Conservation (phyloP, 2,888 invertebrate genomes). For the Fragum sueziense region DNA sequence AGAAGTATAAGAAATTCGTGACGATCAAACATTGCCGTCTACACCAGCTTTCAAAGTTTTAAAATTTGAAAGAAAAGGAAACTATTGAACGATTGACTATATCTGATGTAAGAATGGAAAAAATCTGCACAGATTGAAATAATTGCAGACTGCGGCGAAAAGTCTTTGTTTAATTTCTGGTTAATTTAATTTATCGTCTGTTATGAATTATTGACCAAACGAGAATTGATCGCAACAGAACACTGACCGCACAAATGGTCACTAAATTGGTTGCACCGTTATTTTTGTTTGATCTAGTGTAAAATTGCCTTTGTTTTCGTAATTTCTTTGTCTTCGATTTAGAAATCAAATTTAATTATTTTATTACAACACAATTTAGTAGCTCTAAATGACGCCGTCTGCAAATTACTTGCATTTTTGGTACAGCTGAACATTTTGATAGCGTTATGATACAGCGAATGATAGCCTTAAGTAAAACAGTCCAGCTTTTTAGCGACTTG, state of each 20-base stretch:
- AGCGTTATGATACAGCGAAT: no score
- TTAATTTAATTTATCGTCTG: neutral
- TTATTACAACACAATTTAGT: no score
- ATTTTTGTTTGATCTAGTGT: neutral
- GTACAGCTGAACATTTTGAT: no score
- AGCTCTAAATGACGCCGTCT: no score
- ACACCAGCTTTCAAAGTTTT: no score
- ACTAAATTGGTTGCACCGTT: neutral
- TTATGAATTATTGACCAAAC: slow-evolving; percentile 10
- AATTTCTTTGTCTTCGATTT: neutral
- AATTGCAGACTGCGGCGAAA: neutral
- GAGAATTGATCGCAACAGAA: neutral
- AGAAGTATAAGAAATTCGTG: no score
- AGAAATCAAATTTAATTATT: neutral
- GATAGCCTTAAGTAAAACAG: no score
- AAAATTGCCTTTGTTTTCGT: neutral
- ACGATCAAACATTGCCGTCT: no score
- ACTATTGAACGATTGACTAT: neutral
- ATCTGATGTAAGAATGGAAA: neutral
- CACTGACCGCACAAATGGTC: slow-evolving; percentile 5
- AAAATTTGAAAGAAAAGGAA: no score
- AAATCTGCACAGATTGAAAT: neutral
- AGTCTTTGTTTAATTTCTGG: slow-evolving; percentile 5
- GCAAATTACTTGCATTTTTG: no score
- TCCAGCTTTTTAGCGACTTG: no score